phyloP scores from a whole-genome alignment of 2,113 vertebrate genomes.

The Rhegmatorhina hoffmannsi region DNA sequence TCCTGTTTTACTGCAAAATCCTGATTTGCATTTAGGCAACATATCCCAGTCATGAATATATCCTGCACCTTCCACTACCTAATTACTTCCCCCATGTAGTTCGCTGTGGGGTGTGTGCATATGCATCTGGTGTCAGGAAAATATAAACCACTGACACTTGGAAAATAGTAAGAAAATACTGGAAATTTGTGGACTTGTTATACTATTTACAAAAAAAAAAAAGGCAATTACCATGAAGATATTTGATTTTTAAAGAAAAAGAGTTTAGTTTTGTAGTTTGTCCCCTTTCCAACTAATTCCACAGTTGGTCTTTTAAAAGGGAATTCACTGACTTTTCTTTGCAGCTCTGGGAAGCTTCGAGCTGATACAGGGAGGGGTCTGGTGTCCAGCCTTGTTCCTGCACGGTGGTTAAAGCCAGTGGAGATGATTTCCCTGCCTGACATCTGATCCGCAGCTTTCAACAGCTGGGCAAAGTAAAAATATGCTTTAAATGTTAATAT shows the following conservation, averaged over 20 bases:
- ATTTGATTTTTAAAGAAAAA: not conserved
- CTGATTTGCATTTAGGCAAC: not conserved
- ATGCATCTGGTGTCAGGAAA: not conserved
- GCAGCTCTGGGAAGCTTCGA: not conserved
- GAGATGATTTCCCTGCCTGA: not conserved
- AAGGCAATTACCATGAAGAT: fast-evolving
- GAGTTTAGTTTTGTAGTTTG: not conserved
- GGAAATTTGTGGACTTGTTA: not conserved
- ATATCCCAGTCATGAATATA: not conserved
- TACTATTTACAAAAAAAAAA: not conserved
- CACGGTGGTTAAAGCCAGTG: not conserved
- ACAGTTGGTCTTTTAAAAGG: not conserved
- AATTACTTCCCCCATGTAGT: not conserved
- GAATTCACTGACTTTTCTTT: not conserved
- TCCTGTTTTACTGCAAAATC: not conserved
- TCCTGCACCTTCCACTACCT: not conserved
- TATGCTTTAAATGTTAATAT: not conserved
- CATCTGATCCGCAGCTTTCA: not conserved
- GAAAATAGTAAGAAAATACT: not conserved
- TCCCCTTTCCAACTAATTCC: not conserved
- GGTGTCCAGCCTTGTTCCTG: not conserved
- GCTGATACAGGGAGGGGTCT: not conserved
- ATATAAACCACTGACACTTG: not conserved
- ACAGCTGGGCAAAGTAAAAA: not conserved
- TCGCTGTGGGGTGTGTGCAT: not conserved